Evolutionary conservation across 2,113 vertebrate genomes (phyloP).

Genomic region (Rhynchomys soricoides): DNA sequence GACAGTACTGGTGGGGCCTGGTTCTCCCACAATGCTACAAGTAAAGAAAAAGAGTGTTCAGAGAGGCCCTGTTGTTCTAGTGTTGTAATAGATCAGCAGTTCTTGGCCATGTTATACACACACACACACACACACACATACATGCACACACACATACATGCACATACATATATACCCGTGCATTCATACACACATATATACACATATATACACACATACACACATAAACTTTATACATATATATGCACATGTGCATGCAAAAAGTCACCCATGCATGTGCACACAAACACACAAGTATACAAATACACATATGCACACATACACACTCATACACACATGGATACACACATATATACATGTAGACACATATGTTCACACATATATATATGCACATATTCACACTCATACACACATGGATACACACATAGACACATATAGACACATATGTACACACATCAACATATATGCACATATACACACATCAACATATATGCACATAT

Average conservation of each 20-base stretch:
- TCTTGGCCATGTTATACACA: background rate
- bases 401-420: background rate
- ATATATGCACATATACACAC: no score
- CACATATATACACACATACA: accelerated
- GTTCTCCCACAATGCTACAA: accelerated
- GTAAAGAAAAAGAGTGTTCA: accelerated
- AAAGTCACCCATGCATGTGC: no score
- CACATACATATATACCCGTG: background rate
- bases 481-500: accelerated
- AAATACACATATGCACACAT: background rate
- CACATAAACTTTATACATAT: no score
- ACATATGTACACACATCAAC: no score
- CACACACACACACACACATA: background rate
- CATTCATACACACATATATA: background rate
- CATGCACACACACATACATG: background rate
- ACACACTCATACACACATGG: background rate
- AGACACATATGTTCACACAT: background rate
- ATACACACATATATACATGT: background rate
- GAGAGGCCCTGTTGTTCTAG: accelerated
- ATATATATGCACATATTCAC: background rate
- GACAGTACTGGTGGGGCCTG: accelerated
- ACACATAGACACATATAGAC: background rate
- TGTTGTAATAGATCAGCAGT: background rate
- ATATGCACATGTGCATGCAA: accelerated
- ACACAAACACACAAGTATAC: background rate